Evolutionary conservation across 1,140 invertebrate genomes (phyloP), one percentile per base, ranked within the genome.

Genomic region (Holcopasites calliopsidis): DNA sequence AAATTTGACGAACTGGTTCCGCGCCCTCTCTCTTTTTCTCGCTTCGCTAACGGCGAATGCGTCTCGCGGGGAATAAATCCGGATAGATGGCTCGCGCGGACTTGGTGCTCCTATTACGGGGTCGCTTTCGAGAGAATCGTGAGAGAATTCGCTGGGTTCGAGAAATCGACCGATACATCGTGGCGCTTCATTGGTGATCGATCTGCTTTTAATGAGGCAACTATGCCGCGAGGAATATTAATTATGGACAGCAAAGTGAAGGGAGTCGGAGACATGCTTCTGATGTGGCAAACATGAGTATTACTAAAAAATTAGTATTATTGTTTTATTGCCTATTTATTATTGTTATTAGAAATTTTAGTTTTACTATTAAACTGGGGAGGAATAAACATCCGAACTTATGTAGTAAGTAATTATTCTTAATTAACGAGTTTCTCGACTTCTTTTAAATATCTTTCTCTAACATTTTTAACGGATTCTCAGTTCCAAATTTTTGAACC

Each of bases 1-100:
- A 80, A 84, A 80, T 83, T 83, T 83, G 77, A 85, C 76, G 82
- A 82, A 83, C 80, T 81, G 75, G 82, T 80, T 84, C 76, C 75
- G 66, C 68, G 49, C 61, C 54, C n/a, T n/a, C 65, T 73, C 64
- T 81, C 72, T 65, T 72, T 40, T 66, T 60, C 38, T 68, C 68
- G 52, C 71, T 77, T 40, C 74, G 28, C 50, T 57, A 74, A 70
- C 57, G 38, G 50, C 49, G 31, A 60, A 69, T 40, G 64, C 79
- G 64, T 79, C 66, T 26, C 50, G 70, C 70, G 79, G 18, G 42
- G 47, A 26, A 52, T 52, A 72, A 72, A 72, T 72, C 58, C 58
- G 69, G 69, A 72, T 72, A 72, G 58, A 64, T 72, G 69, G 47
- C 23, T 40, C n/a, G n/a, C n/a, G n/a, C 23, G 33, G 47, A 52